Base-by-base conservation (phyloP, 92 coral and sea anemone genomes). In the Paragorgia papillata region DNA sequence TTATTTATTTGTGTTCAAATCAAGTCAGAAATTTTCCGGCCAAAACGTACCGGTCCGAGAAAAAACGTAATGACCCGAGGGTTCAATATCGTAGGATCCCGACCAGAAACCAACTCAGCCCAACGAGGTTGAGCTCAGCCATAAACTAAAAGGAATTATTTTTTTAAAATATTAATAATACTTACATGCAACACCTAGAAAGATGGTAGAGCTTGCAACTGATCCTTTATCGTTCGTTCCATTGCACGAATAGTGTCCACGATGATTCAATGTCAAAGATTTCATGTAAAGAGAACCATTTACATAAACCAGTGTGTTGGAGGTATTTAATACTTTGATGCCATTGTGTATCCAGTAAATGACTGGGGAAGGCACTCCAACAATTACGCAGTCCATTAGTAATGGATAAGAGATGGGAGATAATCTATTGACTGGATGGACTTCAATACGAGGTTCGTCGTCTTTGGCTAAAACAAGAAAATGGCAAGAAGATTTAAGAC, bases 111-210 rank as follows among this genome's bases (percentile, higher is more conserved):
- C n/a, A n/a, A n/a, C n/a, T n/a, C n/a, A n/a, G n/a, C n/a, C n/a
- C n/a, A n/a, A n/a, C n/a, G n/a, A n/a, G n/a, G n/a, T n/a, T n/a
- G n/a, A n/a, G n/a, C n/a, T n/a, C n/a, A n/a, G n/a, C n/a, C n/a
- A n/a, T n/a, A n/a, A n/a, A n/a, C n/a, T n/a, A n/a, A n/a, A n/a
- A n/a, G n/a, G n/a, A n/a, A n/a, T n/a, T n/a, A n/a, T n/a, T n/a
- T n/a, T n/a, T n/a, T n/a, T n/a, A n/a, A n/a, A n/a, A n/a, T n/a
- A n/a, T n/a, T 13, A 37, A 31, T 1, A 20, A 19, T 53, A 91
- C 97, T 90, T 85, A 94, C 98, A 94, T 32, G 98, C 98, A 30
- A 94, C 92, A 76, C 79, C 80, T 17, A 94, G 82, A 24, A 91
- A 70, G 0, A 91, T 82, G 39, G 87, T 74, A 30, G 80, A 73